Evolutionary conservation across 2,113 vertebrate genomes (phyloP).

Genomic region (Cryptotis parvus): DNA sequence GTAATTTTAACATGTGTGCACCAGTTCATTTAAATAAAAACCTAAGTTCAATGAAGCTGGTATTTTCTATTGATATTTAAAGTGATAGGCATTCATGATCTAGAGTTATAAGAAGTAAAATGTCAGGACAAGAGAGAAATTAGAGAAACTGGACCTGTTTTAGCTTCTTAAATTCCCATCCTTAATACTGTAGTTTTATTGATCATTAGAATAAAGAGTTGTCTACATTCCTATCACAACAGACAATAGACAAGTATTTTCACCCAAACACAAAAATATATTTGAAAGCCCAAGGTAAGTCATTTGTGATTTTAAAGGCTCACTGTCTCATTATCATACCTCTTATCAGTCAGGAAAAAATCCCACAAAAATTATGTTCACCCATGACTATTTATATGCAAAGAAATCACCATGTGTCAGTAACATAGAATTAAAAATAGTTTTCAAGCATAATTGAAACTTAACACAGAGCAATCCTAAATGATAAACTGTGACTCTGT

Average conservation of each 20-base stretch:
- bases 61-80: not conserved
- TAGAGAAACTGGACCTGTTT: not conserved
- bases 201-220: slow-evolving; percentile 13
- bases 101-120: not conserved
- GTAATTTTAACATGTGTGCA: too few species aligned
- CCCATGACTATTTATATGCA: not conserved
- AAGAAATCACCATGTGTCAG: not conserved
- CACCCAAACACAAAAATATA: not conserved
- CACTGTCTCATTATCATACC: not conserved
- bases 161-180: not conserved
- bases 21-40: not conserved
- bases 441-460: not conserved
- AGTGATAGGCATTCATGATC: not conserved
- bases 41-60: not conserved
- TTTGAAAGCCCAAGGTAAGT: not conserved
- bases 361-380: not conserved
- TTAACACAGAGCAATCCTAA: not conserved
- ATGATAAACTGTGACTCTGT: not conserved
- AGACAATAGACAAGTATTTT: not conserved
- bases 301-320: not conserved
- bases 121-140: slow-evolving; percentile 12
- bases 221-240: not conserved
- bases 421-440: not conserved
- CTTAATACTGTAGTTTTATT: not conserved
- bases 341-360: not conserved